Conservation (phyloP, 1,140 invertebrate genomes). For the Metopolophium dirhodum region DNA sequence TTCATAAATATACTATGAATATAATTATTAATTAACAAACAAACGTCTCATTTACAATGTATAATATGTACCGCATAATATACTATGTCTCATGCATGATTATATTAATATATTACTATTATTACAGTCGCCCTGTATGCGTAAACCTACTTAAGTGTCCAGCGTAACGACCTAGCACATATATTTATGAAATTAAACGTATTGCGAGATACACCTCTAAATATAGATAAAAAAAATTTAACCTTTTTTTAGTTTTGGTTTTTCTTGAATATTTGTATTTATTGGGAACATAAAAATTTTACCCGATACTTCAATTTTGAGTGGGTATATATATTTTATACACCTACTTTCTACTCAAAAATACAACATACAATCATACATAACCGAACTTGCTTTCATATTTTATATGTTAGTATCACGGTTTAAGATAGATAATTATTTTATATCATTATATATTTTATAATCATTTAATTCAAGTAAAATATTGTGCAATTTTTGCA, state of each 20-base stretch:
- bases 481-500: background rate
- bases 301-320: background rate
- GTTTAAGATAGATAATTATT: too few species aligned
- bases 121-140: background rate
- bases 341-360: background rate
- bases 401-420: background rate
- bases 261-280: background rate
- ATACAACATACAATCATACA: background rate
- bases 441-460: background rate
- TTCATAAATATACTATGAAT: constrained; percentile 18
- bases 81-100: background rate
- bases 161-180: background rate
- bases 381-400: background rate
- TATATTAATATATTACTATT: background rate
- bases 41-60: background rate
- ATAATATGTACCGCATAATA: background rate
- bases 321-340: background rate
- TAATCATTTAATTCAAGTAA: background rate
- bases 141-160: constrained; percentile 20
- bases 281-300: background rate
- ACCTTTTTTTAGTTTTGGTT: background rate
- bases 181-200: background rate
- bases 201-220: background rate
- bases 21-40: constrained; percentile 19
- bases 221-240: background rate